Evolutionary conservation across 2,888 invertebrate species (phyloP), one percentile per base, ranked within the genome.

Genomic region (Caenorhabditis drosophilae): DNA sequence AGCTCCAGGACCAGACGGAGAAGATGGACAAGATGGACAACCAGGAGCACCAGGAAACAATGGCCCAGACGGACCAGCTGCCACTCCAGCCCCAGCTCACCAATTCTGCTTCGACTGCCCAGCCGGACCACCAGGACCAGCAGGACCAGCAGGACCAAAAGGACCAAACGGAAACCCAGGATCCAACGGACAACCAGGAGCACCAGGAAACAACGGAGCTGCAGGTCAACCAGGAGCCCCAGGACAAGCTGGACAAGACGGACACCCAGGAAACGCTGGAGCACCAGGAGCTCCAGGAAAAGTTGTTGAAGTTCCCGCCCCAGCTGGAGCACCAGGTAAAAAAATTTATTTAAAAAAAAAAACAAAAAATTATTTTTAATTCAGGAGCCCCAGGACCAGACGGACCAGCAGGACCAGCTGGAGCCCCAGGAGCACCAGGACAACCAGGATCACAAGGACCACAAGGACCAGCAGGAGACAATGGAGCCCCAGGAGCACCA

Each of bases 101-200:
- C 70, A 75, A 41, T 71, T 61, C 60, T 74, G 76, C 67, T 70
- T 70, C 58, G 73, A 76, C 46, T 73, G 76, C 67, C 70, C 73
- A 53, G 53, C 55, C 27, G 74, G 74, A 60, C 62, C 71, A 41
- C 60, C 71, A 45, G 73, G 73, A 59, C 64, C 61, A 47, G 64
- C 70, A 26, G 69, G 73, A 58, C 49, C 50, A 47, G 60, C 66
- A 26, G 79, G 79, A 67, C 76, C 74, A 46, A 74, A 78, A 50
- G 79, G 79, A 73, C 72, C 76, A 58, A 67, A 66, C 34, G 80
- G 81, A 56, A 63, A 70, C 53, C 75, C 77, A 46, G 78, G 78
- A 71, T 61, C 69, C 41, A 67, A 67, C 35, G 79, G 78, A 64
- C 55, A 60, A 27, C 70, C 74, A 46, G 78, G 78, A 59, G 62